These are phyloP conservation scores for Tenthredo distinguenda DNA, from an alignment of 2,888 invertebrate species.

Conservation along the genomic window DNA sequence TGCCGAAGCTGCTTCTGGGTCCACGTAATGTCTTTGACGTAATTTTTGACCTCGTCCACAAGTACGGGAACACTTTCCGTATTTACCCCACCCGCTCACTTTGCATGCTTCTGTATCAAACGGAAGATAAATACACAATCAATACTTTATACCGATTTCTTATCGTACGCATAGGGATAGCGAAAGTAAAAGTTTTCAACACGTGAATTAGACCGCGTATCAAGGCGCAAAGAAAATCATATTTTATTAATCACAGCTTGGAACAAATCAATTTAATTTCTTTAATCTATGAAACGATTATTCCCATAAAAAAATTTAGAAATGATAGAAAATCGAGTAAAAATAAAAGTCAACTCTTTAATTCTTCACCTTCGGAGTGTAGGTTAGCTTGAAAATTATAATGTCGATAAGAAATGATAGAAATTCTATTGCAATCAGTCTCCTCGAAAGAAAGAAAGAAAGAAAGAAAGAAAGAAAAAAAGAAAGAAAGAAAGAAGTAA, in stretches of 20 bases:
- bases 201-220: not conserved
- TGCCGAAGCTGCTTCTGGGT: slow-evolving; percentile 79
- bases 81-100: slow-evolving; percentile 86
- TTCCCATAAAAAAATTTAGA: too few relatives aligned
- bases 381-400: not conserved
- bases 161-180: not conserved
- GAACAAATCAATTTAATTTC: not conserved
- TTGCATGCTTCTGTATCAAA: slow-evolving; percentile 87
- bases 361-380: not conserved
- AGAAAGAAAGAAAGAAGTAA: slow-evolving; percentile 55
- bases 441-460: slow-evolving; percentile 10
- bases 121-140: not conserved
- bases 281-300: not conserved
- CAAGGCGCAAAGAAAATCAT: not conserved
- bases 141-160: not conserved
- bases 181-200: not conserved
- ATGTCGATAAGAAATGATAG: not conserved
- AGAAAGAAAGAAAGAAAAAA: slow-evolving; percentile 55
- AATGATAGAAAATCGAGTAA: not conserved
- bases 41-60: slow-evolving; percentile 94
- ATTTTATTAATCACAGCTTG: not conserved
- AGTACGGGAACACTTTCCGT: slow-evolving; percentile 90
- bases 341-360: not conserved
- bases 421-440: not conserved
- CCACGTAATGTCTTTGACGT: slow-evolving; percentile 86